Evolutionary conservation across 2,113 vertebrate species (phyloP).

Genomic region (Daubentonia madagascariensis): DNA sequence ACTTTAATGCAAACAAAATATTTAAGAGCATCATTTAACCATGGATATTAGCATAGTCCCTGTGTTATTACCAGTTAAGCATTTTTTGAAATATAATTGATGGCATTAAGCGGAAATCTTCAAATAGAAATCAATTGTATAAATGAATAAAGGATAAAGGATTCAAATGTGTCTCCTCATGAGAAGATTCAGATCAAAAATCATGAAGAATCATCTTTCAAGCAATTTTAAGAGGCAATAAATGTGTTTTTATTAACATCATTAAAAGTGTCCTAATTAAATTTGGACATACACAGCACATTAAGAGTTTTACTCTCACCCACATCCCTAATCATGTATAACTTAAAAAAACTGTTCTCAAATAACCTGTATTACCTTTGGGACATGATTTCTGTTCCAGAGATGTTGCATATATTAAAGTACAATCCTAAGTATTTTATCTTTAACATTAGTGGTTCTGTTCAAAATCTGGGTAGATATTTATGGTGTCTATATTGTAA

Average conservation of each 20-base stretch:
- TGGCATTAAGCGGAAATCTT: not conserved
- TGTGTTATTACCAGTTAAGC: not conserved
- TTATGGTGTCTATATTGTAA: not conserved
- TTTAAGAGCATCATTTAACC: not conserved
- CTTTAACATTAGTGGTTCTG: not conserved
- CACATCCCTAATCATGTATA: not conserved
- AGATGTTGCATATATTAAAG: not conserved
- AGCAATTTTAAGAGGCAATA: not conserved
- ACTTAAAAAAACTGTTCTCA: not conserved
- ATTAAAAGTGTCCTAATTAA: not conserved
- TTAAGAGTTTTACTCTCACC: not conserved
- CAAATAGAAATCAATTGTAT: not conserved
- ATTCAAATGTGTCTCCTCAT: not conserved
- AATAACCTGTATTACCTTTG: not conserved
- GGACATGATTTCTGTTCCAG: not conserved
- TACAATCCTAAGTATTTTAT: not conserved
- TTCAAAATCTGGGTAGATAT: not conserved
- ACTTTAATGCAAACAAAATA: not conserved
- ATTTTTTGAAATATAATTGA: not conserved
- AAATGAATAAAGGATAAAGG: not conserved
- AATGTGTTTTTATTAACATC: not conserved
- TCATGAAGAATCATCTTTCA: not conserved
- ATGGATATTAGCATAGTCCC: not conserved
- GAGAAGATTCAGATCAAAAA: not conserved
- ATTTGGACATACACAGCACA: not conserved